Evolutionary conservation across 2,888 invertebrate species (phyloP), one percentile per base, ranked within the genome.

Genomic region (Drosophila multiciliata): DNA sequence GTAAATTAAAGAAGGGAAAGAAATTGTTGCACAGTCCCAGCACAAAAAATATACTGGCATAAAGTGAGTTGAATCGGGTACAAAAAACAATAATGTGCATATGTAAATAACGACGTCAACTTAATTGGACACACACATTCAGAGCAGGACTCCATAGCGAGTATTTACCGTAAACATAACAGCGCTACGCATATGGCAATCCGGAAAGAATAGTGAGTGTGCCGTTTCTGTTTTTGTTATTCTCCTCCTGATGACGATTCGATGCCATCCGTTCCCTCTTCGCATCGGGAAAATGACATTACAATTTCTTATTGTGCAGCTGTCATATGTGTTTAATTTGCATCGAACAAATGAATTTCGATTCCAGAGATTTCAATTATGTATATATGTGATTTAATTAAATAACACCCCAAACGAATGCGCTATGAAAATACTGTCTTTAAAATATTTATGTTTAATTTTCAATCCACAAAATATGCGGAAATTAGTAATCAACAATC

Each of bases 101-200:
- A 88, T 82, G 88, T 74, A 89, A 78, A 83, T 78, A 83, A 81
- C 72, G 87, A 87, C 89, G 82, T 83, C 79, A 90, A 81, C 79
- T 80, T 91, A 91, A 91, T 91, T 91, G 91, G 91, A 89, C 84
- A 84, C 69, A 70, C 61, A 62, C 67, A 60, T 52, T 59, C 54
- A 58, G 17, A 33, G 29, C 40, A 35, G 53, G 59, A 36, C 71
- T 40, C 55, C 84, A 69, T 65, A 71, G 68, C 70, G 68, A 59
- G 78, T 89, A 55, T 78, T 89, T 78, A 89, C 89, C 74, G 84
- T 89, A 81, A 73, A 71, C 63, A 80, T 38, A 71, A 48, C 52
- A 53, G 35, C 45, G 40, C 38, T 33, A 12, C 35, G 33, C 58
- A 48, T 29, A 50, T 40, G 36, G 58, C 26, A 33, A 3, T 29